Evolutionary conservation across 2,113 vertebrate species (phyloP).

Genomic region (Regulus satrapa): DNA sequence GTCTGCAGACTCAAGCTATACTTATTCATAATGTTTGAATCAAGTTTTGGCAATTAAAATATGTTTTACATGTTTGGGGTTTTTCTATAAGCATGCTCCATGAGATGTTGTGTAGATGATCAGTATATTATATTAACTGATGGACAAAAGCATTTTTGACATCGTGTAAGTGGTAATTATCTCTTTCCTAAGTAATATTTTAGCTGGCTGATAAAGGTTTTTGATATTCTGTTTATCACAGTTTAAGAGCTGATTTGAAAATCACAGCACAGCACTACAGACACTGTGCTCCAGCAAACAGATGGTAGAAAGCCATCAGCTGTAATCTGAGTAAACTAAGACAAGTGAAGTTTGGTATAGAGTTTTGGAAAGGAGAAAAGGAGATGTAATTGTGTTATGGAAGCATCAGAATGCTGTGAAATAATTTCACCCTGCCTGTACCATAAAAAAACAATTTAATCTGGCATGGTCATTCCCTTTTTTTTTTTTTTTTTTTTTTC

Average conservation of each 20-base stretch:
- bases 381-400: not conserved
- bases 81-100: not conserved
- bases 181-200: not conserved
- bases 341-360: not conserved
- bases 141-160: not conserved
- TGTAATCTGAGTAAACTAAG: not conserved
- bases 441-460: not conserved
- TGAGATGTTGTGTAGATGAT: not conserved
- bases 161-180: not conserved
- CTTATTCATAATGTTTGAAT: not conserved
- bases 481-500: not conserved
- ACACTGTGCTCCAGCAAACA: not conserved
- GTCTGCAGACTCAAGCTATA: not conserved
- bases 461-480: not conserved
- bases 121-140: not conserved
- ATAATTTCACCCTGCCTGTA: not conserved
- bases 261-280: not conserved
- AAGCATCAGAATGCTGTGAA: not conserved
- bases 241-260: not conserved
- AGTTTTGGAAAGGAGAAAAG: not conserved
- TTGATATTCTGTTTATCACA: not conserved
- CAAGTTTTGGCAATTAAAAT: not conserved
- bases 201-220: not conserved
- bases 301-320: not conserved
- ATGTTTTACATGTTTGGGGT: accelerated